Evolutionary conservation across 2,797 vertebrate genomes (phyloP), one percentile per base, ranked within the genome.

Genomic region (Aeoliscus strigatus): DNA sequence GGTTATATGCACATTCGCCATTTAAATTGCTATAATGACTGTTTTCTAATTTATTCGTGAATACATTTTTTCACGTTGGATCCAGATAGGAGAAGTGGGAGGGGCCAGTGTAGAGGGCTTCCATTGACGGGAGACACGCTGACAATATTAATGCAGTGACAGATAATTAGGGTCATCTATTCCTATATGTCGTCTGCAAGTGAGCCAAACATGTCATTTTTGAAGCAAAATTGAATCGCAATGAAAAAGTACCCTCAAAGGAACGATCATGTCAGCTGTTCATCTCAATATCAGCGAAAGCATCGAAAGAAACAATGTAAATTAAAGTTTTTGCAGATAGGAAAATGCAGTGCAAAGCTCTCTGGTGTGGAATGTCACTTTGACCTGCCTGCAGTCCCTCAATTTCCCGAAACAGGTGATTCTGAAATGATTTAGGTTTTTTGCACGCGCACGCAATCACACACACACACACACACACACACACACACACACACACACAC

Each of bases 41-140:
- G n/a, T n/a, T n/a, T n/a, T n/a, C n/a, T n/a, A n/a, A n/a, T 21
- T 21, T 21, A 6, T 21, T 21, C 18, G 18, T 21, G 3, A 21
- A 6, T 21, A 21, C 6, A 3, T 21, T 21, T 21, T 6, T 21
- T 21, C 18, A 21, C 6, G 6, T 3, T 6, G 6, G 18, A 21
- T 21, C 18, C 6, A 21, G 3, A 21, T 6, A 25, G 10, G 7
- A 4, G 5, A 57, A 60, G 68, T 78, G 73, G 84, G 77, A 45
- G 81, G 74, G 75, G 80, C 51, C 56, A 69, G 66, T 74, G 74
- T 75, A 64, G 40, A 57, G 60, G 15, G 53, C 37, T 32, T 39
- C 60, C 71, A 80, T 79, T 81, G 70, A 81, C 63, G 2, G 61
- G 41, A 41, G 53, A 13, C 64, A 27, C 43, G 64, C 44, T 28